These are phyloP conservation scores for Emydoidea blandingii DNA, from an alignment of 2,797 vertebrate genomes.

Conservation along the genomic window DNA sequence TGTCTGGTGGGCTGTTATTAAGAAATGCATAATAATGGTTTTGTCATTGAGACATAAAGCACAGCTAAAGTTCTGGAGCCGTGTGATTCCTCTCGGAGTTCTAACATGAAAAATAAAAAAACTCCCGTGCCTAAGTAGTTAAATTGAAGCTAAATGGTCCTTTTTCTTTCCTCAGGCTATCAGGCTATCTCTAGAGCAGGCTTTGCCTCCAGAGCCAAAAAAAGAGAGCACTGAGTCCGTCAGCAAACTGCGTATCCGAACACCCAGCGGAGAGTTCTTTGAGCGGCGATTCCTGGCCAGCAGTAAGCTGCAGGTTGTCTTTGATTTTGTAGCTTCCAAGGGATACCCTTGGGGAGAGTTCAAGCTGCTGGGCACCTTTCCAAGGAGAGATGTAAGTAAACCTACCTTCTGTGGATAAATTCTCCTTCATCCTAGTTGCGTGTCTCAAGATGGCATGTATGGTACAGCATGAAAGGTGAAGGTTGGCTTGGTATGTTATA, in stretches of 20 bases:
- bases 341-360: constrained; percentile 96
- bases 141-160: constrained; percentile 32
- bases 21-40: constrained; percentile 77
- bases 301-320: constrained; percentile 96
- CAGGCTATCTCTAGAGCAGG: constrained; percentile 94
- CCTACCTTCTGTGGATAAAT: not conserved
- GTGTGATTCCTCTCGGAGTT: constrained; percentile 44
- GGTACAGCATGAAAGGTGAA: rapidly evolving
- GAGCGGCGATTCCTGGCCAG: constrained; percentile 96
- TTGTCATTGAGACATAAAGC: constrained; percentile 65
- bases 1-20: constrained; percentile 76
- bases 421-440: not conserved
- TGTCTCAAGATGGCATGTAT: not conserved
- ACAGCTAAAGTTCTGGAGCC: constrained; percentile 43
- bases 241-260: constrained; percentile 96
- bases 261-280: constrained; percentile 96
- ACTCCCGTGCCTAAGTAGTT: not conserved
- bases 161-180: constrained; percentile 89
- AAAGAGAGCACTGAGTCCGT: constrained; percentile 92
- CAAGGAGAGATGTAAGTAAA: constrained; percentile 97
- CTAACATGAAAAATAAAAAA: constrained; percentile 45
- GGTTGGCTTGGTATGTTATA: rapidly evolving
- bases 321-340: constrained; percentile 99
- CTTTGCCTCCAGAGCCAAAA: constrained; percentile 92
- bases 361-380: constrained; percentile 99